Conservation (phyloP, 2,113 vertebrate species). For the Lonchura striata region DNA sequence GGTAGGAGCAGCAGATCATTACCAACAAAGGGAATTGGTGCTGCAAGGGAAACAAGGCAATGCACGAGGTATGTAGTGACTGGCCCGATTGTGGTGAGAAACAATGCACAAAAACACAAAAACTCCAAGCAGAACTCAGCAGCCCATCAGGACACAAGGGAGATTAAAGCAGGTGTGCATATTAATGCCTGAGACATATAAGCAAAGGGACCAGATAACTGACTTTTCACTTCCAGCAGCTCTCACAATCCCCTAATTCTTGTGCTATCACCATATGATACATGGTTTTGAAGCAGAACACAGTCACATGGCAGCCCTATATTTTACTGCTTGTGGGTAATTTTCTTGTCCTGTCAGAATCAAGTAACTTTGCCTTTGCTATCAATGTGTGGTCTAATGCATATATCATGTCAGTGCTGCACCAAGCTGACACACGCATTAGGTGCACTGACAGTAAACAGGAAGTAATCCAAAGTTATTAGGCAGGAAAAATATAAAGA, state of each 20-base stretch:
- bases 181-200: background rate
- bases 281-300: background rate
- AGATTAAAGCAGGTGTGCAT: background rate
- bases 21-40: background rate
- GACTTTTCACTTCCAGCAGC: background rate
- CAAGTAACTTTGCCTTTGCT: slow-evolving; percentile 39
- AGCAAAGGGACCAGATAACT: background rate
- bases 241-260: background rate
- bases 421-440: slow-evolving; percentile 6
- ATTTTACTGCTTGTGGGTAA: slow-evolving; percentile 42
- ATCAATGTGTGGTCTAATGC: slow-evolving; percentile 49
- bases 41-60: background rate
- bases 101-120: fast-evolving
- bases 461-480: slow-evolving; percentile 40
- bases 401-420: slow-evolving; percentile 27
- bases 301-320: background rate
- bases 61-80: background rate
- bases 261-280: background rate
- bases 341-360: slow-evolving; percentile 61
- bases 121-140: background rate
- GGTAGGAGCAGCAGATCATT: background rate
- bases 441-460: slow-evolving; percentile 53
- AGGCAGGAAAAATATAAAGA: background rate
- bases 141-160: background rate
- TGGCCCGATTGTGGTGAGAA: background rate